A percentile compares a stretch with the other conserved stretches of the same genome.
Conservation (phyloP, 2,113 vertebrate genomes). For the Psilopogon haemacephalus region DNA sequence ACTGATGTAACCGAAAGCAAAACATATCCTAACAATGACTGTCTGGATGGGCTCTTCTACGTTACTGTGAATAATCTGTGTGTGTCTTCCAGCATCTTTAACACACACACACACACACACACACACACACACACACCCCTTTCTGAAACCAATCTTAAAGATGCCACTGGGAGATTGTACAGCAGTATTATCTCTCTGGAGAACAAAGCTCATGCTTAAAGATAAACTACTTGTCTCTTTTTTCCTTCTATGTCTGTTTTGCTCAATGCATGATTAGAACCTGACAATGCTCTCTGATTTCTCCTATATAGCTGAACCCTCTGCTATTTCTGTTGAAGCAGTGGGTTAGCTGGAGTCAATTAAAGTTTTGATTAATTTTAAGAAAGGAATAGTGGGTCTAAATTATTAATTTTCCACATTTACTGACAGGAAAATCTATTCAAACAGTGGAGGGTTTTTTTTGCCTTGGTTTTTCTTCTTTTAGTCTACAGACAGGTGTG, state of each 20-base stretch:
- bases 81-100: neutral
- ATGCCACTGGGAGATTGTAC: neutral
- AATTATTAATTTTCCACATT: neutral
- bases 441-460: neutral
- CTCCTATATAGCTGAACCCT: neutral
- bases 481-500: neutral
- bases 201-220: constrained; percentile 3
- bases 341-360: neutral
- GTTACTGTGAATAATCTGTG: neutral
- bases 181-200: neutral
- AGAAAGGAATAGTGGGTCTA: neutral
- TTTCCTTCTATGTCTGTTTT: neutral
- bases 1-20: neutral
- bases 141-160: constrained; percentile 1
- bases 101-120: too few relatives aligned
- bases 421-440: neutral
- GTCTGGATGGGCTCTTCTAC: neutral
- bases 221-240: neutral
- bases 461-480: neutral
- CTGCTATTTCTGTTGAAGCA: neutral
- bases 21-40: neutral
- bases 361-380: neutral
- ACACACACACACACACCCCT: too few relatives aligned
- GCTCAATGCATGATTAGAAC: neutral
- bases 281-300: neutral